phyloP scores from a whole-genome alignment of 2,797 vertebrate species.

The Ciconia nigra region DNA sequence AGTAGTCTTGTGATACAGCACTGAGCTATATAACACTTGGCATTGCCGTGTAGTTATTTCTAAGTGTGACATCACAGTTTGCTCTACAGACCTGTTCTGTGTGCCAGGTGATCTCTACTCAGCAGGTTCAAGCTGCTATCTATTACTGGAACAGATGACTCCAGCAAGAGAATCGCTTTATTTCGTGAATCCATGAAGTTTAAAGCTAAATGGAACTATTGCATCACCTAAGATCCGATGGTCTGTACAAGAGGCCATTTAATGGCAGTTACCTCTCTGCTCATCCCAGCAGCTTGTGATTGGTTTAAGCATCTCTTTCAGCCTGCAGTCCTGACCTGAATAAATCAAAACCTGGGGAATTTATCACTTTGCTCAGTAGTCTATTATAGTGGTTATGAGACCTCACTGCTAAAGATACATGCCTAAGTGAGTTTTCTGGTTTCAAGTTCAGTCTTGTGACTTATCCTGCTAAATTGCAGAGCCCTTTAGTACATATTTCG shows the following conservation, averaged over 20 bases:
- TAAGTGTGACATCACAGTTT: background rate
- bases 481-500: background rate
- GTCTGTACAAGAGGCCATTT: background rate
- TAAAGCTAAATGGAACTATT: background rate
- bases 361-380: background rate
- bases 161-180: background rate
- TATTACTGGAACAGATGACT: background rate
- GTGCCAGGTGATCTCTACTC: background rate
- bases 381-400: constrained; percentile 6
- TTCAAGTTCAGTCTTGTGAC: constrained; percentile 11
- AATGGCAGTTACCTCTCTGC: background rate
- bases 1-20: background rate
- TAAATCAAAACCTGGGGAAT: background rate
- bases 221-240: background rate
- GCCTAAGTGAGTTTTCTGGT: background rate
- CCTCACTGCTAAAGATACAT: background rate
- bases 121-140: background rate
- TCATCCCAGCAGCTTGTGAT: background rate
- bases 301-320: background rate
- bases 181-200: background rate
- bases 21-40: constrained; percentile 40
- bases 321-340: background rate
- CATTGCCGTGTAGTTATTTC: background rate
- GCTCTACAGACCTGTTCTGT: background rate
- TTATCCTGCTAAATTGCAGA: background rate